A percentile compares a stretch with the other conserved stretches of the same genome.
phyloP scores from a whole-genome alignment of 2,888 invertebrate species.

The Eupeodes latifasciatus region DNA sequence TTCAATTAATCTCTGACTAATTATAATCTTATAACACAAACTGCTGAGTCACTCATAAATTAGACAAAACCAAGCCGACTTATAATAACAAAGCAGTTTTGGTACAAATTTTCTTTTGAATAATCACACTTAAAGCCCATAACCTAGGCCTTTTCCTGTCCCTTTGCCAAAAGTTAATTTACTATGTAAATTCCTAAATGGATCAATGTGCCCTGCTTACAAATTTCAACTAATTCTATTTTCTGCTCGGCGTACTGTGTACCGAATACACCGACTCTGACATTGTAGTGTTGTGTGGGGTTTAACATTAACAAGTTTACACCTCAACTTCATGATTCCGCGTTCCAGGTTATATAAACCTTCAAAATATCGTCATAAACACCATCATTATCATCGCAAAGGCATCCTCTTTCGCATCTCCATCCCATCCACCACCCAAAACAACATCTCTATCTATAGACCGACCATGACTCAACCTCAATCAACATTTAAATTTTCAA shows the following conservation, averaged over 20 bases:
- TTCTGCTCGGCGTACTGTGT: background rate
- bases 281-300: slow-evolving; percentile 8
- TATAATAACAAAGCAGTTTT: background rate
- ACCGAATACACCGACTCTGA: background rate
- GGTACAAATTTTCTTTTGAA: background rate
- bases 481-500: slow-evolving; percentile 73
- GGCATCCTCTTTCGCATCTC: slow-evolving; percentile 12
- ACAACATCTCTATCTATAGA: slow-evolving; percentile 24
- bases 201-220: slow-evolving; percentile 32
- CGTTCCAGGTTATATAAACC: slow-evolving; percentile 31
- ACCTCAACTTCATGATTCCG: slow-evolving; percentile 23
- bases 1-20: background rate
- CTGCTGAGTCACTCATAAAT: background rate
- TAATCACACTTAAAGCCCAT: slow-evolving; percentile 12
- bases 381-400: slow-evolving; percentile 14
- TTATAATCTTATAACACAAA: background rate
- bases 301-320: slow-evolving; percentile 41
- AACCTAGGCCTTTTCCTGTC: background rate
- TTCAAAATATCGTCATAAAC: slow-evolving; percentile 19
- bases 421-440: too few relatives aligned
- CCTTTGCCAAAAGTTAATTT: slow-evolving; percentile 15
- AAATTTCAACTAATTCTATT: slow-evolving; percentile 47
- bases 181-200: slow-evolving; percentile 42
- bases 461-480: slow-evolving; percentile 64
- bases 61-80: background rate